phyloP scores from a whole-genome alignment of 2,888 invertebrate genomes.

The Melangyna quadrimaculata region DNA sequence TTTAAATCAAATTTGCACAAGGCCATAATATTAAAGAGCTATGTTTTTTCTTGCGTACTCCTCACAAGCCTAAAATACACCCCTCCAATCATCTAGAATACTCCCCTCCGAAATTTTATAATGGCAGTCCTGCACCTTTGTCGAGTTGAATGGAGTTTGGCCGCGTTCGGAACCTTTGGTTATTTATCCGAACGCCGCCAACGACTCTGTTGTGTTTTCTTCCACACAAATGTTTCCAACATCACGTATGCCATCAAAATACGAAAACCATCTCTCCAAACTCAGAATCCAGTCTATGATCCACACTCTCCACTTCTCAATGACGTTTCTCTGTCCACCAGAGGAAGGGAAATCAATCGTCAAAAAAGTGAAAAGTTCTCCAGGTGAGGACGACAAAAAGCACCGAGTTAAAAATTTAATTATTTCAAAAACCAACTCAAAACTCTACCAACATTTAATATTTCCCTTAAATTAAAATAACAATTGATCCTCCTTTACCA shows the following conservation, averaged over 20 bases:
- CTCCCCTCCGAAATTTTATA: too few relatives aligned
- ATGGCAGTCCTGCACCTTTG: too few relatives aligned
- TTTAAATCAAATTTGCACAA: too few relatives aligned
- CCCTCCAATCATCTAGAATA: too few relatives aligned
- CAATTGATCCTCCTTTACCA: not conserved
- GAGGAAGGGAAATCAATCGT: slow-evolving; percentile 54
- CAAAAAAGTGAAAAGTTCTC: slow-evolving; percentile 69
- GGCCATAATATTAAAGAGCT: too few relatives aligned
- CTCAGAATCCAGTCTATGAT: not conserved
- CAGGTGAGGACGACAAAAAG: slow-evolving; percentile 59
- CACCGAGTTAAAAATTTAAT: slow-evolving; percentile 52
- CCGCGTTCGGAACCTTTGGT: too few relatives aligned
- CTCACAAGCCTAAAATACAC: too few relatives aligned
- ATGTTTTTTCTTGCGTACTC: too few relatives aligned
- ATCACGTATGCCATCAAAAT: not conserved
- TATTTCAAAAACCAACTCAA: slow-evolving; percentile 13
- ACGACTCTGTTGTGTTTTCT: not conserved
- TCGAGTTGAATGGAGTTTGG: too few relatives aligned
- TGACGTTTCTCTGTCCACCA: slow-evolving; percentile 65
- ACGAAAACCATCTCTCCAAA: slow-evolving; percentile 22
- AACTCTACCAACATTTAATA: slow-evolving; percentile 13
- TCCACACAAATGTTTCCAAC: not conserved
- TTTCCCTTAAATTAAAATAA: not conserved
- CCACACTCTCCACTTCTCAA: slow-evolving; percentile 51
- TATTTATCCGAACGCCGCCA: too few relatives aligned